phyloP scores from a whole-genome alignment of 2,888 invertebrate species.

The Cantharis nigra region DNA sequence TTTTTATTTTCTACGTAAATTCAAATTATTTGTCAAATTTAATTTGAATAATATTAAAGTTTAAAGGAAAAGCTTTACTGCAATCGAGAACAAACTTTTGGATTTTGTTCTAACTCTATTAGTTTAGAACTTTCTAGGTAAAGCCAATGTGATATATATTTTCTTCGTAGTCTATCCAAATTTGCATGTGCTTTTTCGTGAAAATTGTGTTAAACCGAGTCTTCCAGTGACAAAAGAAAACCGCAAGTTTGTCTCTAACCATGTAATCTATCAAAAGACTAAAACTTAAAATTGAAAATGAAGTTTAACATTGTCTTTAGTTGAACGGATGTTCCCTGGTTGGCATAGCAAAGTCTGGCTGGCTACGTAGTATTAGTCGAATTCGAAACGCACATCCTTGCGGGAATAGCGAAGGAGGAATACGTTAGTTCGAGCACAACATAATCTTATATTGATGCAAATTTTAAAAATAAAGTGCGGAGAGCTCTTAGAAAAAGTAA shows the following conservation, averaged over 20 bases:
- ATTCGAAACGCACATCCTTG: background rate
- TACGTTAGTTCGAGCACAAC: background rate
- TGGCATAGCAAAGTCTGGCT: background rate
- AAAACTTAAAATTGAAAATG: background rate
- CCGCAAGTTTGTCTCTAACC: background rate
- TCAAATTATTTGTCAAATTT: background rate
- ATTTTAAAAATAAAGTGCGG: background rate
- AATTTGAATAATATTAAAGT: background rate
- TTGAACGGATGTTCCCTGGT: background rate
- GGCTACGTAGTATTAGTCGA: background rate
- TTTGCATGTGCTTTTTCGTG: background rate
- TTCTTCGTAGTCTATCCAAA: background rate
- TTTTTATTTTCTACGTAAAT: background rate
- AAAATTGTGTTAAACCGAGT: background rate
- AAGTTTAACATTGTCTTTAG: background rate
- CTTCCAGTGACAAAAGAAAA: background rate
- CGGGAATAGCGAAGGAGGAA: background rate
- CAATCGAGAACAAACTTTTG: background rate
- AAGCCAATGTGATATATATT: background rate
- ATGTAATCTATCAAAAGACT: background rate
- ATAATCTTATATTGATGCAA: background rate
- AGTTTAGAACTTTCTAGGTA: background rate
- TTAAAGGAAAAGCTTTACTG: background rate
- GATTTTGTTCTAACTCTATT: background rate
- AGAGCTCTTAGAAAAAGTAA: background rate